These are phyloP conservation scores for Hydrotaea cyrtoneurina DNA, from an alignment of 2,888 invertebrate genomes.

Conservation along the genomic window DNA sequence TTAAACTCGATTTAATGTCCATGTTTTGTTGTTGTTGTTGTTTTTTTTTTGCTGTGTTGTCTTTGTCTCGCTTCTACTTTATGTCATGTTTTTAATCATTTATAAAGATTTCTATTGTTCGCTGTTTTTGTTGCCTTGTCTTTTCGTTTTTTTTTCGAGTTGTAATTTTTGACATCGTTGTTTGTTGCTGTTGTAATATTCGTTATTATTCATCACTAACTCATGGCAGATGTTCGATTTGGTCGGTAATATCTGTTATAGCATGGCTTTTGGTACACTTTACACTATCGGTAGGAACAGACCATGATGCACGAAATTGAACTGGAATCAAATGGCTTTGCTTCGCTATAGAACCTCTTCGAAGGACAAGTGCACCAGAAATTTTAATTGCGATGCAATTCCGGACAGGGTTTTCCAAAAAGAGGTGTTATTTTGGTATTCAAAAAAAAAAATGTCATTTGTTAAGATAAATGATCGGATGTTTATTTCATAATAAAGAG, in stretches of 20 bases:
- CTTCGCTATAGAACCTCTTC: too few species aligned
- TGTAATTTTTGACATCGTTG: background rate
- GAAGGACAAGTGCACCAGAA: too few species aligned
- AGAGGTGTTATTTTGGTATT: too few species aligned
- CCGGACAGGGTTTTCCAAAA: too few species aligned
- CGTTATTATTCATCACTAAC: conserved; percentile 7
- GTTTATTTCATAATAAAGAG: too few species aligned
- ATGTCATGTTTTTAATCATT: conserved; percentile 45
- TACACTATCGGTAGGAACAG: too few species aligned
- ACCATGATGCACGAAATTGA: too few species aligned
- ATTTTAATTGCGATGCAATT: too few species aligned
- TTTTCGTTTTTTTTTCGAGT: background rate
- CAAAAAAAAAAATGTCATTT: too few species aligned
- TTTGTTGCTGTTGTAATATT: conserved; percentile 20
- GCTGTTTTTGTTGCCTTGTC: background rate
- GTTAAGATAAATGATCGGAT: too few species aligned
- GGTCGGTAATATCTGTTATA: background rate
- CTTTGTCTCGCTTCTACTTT: conserved; percentile 34
- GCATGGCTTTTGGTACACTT: too few species aligned
- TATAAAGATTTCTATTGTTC: conserved; percentile 42
- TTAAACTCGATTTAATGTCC: conserved; percentile 52
- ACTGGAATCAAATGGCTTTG: too few species aligned
- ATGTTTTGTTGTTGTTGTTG: conserved; percentile 8
- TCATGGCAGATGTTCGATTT: background rate
- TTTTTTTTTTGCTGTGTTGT: conserved; percentile 28